Percentiles rank a stretch among this genome's conserved stretches.
phyloP scores from a whole-genome alignment of 2,797 vertebrate species.

The Pangasius krempfi region DNA sequence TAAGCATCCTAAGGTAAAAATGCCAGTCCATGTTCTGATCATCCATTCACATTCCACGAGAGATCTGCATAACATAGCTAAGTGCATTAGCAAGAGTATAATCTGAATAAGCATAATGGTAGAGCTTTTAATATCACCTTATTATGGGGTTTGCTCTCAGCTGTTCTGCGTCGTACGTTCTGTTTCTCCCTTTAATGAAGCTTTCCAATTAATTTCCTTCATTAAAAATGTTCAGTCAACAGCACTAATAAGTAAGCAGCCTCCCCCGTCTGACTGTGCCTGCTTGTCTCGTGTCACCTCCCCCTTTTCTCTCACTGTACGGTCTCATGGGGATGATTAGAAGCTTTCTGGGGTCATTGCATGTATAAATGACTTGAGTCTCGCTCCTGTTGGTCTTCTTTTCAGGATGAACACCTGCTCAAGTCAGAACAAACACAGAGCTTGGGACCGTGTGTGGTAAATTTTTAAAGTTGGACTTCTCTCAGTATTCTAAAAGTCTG shows the following conservation, averaged over 20 bases:
- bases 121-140: slow-evolving; percentile 25
- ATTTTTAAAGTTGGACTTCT: neutral
- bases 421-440: neutral
- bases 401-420: neutral
- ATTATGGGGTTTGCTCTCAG: slow-evolving; percentile 11
- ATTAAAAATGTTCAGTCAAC: slow-evolving; percentile 53
- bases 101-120: slow-evolving; percentile 21
- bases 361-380: neutral
- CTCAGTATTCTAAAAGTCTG: neutral
- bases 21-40: neutral
- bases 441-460: neutral
- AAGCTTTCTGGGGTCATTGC: neutral
- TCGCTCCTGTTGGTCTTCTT: neutral
- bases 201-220: slow-evolving; percentile 52
- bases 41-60: neutral
- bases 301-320: neutral
- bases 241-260: slow-evolving; percentile 53
- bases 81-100: slow-evolving; percentile 23
- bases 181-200: slow-evolving; percentile 35
- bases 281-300: neutral
- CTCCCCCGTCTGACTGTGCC: slow-evolving; percentile 18
- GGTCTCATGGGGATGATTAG: slow-evolving; percentile 17
- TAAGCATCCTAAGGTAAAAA: neutral
- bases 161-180: neutral
- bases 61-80: slow-evolving; percentile 5